Conservation (phyloP, 1,140 invertebrate genomes). For the Kradibia gibbosae region DNA sequence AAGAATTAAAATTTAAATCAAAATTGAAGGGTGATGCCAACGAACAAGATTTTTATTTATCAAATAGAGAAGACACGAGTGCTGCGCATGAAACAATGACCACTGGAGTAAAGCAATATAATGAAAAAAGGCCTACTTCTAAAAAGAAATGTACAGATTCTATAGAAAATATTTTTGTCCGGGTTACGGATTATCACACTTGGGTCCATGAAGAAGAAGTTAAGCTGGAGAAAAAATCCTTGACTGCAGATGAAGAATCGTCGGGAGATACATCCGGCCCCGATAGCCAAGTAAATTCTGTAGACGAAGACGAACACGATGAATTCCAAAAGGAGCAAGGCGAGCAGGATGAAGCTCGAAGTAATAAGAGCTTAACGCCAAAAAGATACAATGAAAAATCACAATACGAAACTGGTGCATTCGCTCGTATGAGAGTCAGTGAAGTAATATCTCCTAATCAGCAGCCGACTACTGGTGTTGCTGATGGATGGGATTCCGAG, state of each 20-base stretch:
- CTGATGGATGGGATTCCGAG: conserved; percentile 67
- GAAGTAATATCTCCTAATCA: conserved; percentile 68
- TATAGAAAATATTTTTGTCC: conserved; percentile 69
- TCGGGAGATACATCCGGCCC: conserved; percentile 91
- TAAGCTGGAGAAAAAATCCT: conserved; percentile 72
- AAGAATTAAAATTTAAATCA: conserved; percentile 81
- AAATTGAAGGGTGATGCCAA: conserved; percentile 59
- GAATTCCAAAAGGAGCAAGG: conserved; percentile 62
- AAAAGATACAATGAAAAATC: conserved; percentile 64
- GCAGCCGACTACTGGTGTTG: conserved; percentile 67
- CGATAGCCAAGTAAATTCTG: conserved; percentile 83
- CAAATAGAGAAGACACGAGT: conserved; percentile 51
- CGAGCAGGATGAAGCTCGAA: conserved; percentile 63
- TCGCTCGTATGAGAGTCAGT: conserved; percentile 69
- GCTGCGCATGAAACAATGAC: conserved; percentile 50
- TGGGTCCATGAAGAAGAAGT: conserved; percentile 68
- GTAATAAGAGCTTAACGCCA: too few species aligned
- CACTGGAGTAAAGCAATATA: background rate
- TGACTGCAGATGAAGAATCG: conserved; percentile 72
- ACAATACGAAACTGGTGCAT: conserved; percentile 59
- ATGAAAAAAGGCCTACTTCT: conserved; percentile 28
- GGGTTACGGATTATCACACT: conserved; percentile 72
- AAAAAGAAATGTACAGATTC: conserved; percentile 56
- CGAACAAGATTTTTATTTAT: conserved; percentile 54
- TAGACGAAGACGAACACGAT: conserved; percentile 81